phyloP scores from a whole-genome alignment of 2,113 vertebrate genomes.

The Sorex araneus region DNA sequence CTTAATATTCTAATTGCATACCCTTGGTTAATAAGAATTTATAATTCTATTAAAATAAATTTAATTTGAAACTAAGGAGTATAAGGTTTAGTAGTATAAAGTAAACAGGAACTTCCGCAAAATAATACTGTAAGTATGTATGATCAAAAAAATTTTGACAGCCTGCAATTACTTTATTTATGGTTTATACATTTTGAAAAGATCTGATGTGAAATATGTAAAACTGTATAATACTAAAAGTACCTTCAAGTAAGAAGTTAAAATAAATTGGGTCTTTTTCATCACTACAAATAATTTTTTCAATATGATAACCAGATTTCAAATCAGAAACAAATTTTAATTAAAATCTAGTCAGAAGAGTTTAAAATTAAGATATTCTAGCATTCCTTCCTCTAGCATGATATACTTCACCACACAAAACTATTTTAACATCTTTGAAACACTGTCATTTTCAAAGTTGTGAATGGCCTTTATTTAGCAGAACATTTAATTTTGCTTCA shows the following conservation, averaged over 20 bases:
- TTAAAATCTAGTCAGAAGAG: conserved; percentile 30
- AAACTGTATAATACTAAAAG: conserved; percentile 30
- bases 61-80: neutral
- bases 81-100: neutral
- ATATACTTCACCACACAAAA: conserved; percentile 56
- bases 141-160: conserved; percentile 44
- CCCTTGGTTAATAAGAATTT: too few species aligned
- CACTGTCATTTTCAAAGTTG: too few species aligned
- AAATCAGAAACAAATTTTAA: conserved; percentile 59
- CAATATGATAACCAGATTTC: conserved; percentile 23
- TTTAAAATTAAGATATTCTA: conserved; percentile 64
- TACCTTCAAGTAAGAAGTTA: conserved; percentile 52
- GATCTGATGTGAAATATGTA: conserved; percentile 31
- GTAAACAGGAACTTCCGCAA: neutral
- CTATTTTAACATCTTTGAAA: conserved; percentile 30
- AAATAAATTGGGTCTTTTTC: conserved; percentile 10
- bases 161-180: neutral
- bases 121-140: neutral
- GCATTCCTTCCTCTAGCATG: neutral
- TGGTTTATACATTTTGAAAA: conserved; percentile 52
- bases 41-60: too few species aligned
- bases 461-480: conserved; percentile 5
- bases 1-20: too few species aligned
- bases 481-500: conserved; percentile 65
- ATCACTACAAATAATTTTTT: conserved; percentile 30